Conservation (phyloP, 2,888 invertebrate genomes). For the Caenorhabditis parvicauda region DNA sequence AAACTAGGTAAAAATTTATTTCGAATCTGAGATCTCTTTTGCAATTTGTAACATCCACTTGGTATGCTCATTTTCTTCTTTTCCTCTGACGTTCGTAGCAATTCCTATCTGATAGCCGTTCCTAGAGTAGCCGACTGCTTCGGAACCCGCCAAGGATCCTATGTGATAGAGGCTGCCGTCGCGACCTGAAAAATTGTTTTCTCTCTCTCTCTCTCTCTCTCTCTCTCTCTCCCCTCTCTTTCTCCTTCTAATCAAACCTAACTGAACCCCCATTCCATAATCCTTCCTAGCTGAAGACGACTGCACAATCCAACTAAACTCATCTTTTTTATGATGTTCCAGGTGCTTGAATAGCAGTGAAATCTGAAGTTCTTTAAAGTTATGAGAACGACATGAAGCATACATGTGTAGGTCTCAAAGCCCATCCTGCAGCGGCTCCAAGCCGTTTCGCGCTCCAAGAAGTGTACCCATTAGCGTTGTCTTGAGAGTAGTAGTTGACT, state of each 20-base stretch:
- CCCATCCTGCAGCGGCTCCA: slow-evolving; percentile 50
- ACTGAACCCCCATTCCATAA: slow-evolving; percentile 43
- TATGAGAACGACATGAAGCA: background rate
- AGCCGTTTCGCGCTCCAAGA: slow-evolving; percentile 42
- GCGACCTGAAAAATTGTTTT: slow-evolving; percentile 1
- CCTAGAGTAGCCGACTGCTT: slow-evolving; percentile 32
- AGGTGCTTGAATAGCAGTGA: slow-evolving; percentile 26
- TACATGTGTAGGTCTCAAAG: slow-evolving; percentile 32
- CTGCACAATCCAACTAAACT: slow-evolving; percentile 23
- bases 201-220: background rate
- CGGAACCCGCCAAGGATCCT: slow-evolving; percentile 41
- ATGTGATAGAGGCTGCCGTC: slow-evolving; percentile 42
- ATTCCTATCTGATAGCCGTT: slow-evolving; percentile 30
- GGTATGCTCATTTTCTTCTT: slow-evolving; percentile 36
- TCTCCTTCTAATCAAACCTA: slow-evolving; percentile 17
- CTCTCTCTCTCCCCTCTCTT: no score
- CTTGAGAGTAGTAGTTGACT: slow-evolving; percentile 48
- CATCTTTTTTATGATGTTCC: slow-evolving; percentile 16
- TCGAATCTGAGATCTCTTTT: no score
- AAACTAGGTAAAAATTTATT: slow-evolving; percentile 44
- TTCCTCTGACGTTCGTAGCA: slow-evolving; percentile 30
- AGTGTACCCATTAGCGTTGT: slow-evolving; percentile 49
- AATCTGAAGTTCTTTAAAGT: slow-evolving; percentile 1
- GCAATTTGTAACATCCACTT: slow-evolving; percentile 46
- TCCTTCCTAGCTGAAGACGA: slow-evolving; percentile 24